Percentiles rank a stretch among this genome's conserved stretches.
Evolutionary conservation across 2,888 invertebrate genomes (phyloP).

Genomic region (Biston betularia): DNA sequence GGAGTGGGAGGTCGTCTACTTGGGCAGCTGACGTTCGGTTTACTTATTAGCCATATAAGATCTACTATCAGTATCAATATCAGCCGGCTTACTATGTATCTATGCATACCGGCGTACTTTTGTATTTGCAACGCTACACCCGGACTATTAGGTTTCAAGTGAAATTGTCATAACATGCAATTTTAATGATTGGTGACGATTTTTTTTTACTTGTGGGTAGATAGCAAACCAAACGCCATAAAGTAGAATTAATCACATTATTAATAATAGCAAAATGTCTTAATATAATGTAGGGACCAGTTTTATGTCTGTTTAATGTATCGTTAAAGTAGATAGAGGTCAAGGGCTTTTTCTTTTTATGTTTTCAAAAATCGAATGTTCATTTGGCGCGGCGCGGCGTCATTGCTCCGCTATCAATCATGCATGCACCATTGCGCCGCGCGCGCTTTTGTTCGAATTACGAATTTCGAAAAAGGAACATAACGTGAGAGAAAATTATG

Average conservation of each 20-base stretch:
- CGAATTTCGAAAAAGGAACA: slow-evolving; percentile 82
- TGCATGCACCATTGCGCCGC: slow-evolving; percentile 83
- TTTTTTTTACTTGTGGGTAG: background rate
- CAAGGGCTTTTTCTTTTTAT: slow-evolving; percentile 73
- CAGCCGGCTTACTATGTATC: too few species aligned
- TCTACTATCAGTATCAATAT: too few species aligned
- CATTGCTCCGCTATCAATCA: slow-evolving; percentile 83
- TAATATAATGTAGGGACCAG: background rate
- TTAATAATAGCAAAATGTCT: background rate
- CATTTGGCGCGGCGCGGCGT: slow-evolving; percentile 68
- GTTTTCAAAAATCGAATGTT: slow-evolving; percentile 68
- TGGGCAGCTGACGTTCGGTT: too few species aligned
- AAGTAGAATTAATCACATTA: background rate
- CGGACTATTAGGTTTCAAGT: too few species aligned
- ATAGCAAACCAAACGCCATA: background rate
- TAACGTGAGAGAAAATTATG: slow-evolving; percentile 75
- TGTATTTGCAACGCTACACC: too few species aligned
- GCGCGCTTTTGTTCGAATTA: slow-evolving; percentile 83
- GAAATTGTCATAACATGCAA: too few species aligned
- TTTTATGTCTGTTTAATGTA: slow-evolving; percentile 3
- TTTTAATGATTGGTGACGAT: background rate
- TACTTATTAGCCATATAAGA: too few species aligned
- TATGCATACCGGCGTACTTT: too few species aligned
- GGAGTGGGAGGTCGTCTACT: too few species aligned
- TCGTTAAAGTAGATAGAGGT: slow-evolving; percentile 57